A percentile compares a stretch with the other conserved stretches of the same genome.
These are phyloP conservation scores for Deilephila elpenor DNA, from an alignment of 2,888 invertebrate species.

Conservation along the genomic window DNA sequence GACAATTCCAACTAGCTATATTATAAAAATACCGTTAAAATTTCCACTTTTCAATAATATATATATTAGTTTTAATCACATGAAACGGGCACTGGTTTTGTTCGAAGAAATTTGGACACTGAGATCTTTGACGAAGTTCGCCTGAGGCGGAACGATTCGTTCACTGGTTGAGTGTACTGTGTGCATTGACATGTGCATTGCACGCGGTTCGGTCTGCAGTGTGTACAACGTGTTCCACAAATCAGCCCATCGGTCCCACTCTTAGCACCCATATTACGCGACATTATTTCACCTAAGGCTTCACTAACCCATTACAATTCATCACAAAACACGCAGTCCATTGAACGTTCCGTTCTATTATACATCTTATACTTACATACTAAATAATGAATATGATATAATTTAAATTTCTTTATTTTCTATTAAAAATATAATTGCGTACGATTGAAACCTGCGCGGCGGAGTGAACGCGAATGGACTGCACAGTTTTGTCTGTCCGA, in stretches of 20 bases:
- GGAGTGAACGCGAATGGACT: constrained; percentile 24
- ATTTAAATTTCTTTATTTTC: constrained; percentile 58
- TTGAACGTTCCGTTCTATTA: constrained; percentile 34
- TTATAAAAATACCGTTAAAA: constrained; percentile 75
- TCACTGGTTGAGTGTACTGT: constrained; percentile 62
- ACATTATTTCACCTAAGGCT: constrained; percentile 60
- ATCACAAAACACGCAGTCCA: constrained; percentile 54
- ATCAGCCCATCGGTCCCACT: constrained; percentile 58
- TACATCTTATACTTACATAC: constrained; percentile 50
- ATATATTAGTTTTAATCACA: constrained; percentile 68
- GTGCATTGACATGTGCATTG: constrained; percentile 43
- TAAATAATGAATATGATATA: constrained; percentile 61
- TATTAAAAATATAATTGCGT: constrained; percentile 68
- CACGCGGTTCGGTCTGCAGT: constrained; percentile 51
- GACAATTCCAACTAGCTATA: constrained; percentile 79
- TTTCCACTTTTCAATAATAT: constrained; percentile 65
- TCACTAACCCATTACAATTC: constrained; percentile 60
- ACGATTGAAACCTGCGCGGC: constrained; percentile 17
- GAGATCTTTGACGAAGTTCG: constrained; percentile 69
- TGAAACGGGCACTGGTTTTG: constrained; percentile 81
- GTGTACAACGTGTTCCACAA: constrained; percentile 43
- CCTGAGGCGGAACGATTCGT: constrained; percentile 43
- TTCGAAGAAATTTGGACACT: constrained; percentile 77
- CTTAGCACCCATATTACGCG: constrained; percentile 71
- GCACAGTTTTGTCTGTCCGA: constrained; percentile 24